Percentiles rank a stretch among this genome's conserved stretches.
Evolutionary conservation across 2,797 vertebrate genomes (phyloP).

Genomic region (Phyllotis vaccarum): DNA sequence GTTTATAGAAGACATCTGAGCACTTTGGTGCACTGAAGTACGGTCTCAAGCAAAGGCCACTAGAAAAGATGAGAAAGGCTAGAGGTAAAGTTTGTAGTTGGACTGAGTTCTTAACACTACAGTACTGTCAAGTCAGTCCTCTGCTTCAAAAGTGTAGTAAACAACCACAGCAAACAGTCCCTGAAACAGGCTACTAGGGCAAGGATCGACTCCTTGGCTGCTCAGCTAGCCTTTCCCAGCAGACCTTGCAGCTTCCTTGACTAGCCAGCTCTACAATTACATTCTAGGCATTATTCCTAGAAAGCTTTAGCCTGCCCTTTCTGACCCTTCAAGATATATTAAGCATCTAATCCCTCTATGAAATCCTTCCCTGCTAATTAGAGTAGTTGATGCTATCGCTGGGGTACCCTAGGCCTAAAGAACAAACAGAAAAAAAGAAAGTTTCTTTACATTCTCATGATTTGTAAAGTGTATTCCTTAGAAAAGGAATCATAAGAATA

Average conservation of each 20-base stretch:
- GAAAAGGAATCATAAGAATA: neutral
- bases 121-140: neutral
- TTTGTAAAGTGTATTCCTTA: neutral
- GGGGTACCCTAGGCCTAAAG: slow-evolving; percentile 33
- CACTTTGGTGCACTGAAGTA: neutral
- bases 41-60: neutral
- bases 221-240: neutral
- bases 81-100: neutral
- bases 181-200: neutral
- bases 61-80: neutral
- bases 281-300: slow-evolving; percentile 54
- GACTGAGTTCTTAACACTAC: neutral
- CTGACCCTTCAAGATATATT: slow-evolving; percentile 20
- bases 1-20: neutral
- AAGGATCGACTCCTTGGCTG: neutral
- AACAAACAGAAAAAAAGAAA: neutral
- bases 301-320: slow-evolving; percentile 35
- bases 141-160: neutral
- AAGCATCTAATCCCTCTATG: slow-evolving; percentile 25
- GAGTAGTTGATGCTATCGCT: neutral
- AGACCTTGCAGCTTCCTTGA: neutral
- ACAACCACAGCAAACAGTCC: neutral
- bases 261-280: slow-evolving; percentile 7
- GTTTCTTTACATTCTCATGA: slow-evolving; percentile 13
- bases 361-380: slow-evolving; percentile 26